These are phyloP conservation scores for Drosophila aff. DNA, from an alignment of 1,140 invertebrate species.

Conservation along the genomic window DNA sequence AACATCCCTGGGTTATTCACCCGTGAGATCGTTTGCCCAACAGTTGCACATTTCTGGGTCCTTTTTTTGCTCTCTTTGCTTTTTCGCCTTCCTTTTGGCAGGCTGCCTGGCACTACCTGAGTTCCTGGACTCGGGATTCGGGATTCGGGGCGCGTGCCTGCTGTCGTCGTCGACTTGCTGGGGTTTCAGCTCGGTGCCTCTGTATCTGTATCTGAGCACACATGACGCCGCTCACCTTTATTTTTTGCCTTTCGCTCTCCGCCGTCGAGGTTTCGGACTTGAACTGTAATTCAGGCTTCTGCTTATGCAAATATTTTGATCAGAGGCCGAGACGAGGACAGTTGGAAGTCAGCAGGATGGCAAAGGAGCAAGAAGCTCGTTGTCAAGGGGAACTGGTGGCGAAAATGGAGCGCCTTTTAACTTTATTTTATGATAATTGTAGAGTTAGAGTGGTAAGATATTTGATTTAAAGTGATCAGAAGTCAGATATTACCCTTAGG, in stretches of 20 bases:
- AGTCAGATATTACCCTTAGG: neutral
- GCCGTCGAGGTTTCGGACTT: constrained; percentile 26
- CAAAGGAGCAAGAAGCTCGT: neutral
- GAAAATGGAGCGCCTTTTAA: neutral
- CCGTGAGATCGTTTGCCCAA: constrained; percentile 42
- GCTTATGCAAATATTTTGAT: constrained; percentile 81
- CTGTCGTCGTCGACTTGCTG: constrained; percentile 65
- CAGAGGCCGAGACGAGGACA: constrained; percentile 38
- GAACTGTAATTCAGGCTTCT: constrained; percentile 69
- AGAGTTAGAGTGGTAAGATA: too few species aligned
- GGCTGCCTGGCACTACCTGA: constrained; percentile 46
- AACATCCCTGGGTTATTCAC: constrained; percentile 41
- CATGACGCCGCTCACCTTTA: constrained; percentile 66
- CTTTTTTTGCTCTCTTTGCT: constrained; percentile 42
- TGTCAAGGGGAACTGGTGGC: neutral
- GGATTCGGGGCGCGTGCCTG: constrained; percentile 76
- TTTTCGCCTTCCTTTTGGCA: constrained; percentile 14
- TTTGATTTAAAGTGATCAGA: neutral
- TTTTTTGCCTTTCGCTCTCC: constrained; percentile 6
- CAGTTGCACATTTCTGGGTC: constrained; percentile 63
- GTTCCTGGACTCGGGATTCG: constrained; percentile 16
- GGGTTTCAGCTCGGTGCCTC: constrained; percentile 28
- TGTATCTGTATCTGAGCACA: constrained; percentile 46
- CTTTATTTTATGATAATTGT: neutral
- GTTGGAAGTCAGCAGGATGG: constrained; percentile 40